phyloP scores from a whole-genome alignment of 2,888 invertebrate species.

The Argyresthia goedartella region DNA sequence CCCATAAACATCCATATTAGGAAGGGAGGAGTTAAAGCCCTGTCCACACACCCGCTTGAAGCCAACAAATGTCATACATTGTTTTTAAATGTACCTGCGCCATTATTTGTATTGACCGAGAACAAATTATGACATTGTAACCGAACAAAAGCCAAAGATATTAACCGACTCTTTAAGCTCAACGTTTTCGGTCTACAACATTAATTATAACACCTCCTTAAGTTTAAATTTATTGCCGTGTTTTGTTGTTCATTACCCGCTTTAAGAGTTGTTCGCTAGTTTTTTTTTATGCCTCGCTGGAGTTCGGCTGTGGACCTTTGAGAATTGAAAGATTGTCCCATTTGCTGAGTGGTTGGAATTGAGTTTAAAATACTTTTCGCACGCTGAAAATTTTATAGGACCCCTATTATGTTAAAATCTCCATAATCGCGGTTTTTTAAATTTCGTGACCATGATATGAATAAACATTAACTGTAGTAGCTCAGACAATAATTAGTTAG shows the following conservation, averaged over 20 bases:
- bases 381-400: too few species aligned
- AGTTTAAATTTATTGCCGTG: conserved; percentile 57
- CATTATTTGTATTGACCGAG: conserved; percentile 38
- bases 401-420: too few species aligned
- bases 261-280: conserved; percentile 18
- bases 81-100: conserved; percentile 10
- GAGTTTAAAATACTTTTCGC: too few species aligned
- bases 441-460: too few species aligned
- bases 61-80: conserved; percentile 14
- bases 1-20: too few species aligned
- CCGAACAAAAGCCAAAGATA: conserved; percentile 48
- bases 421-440: too few species aligned
- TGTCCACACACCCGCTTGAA: conserved; percentile 4
- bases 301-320: neutral
- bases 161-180: conserved; percentile 46
- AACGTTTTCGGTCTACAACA: conserved; percentile 54
- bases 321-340: too few species aligned
- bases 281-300: conserved; percentile 3
- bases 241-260: conserved; percentile 56
- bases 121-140: conserved; percentile 49
- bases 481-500: too few species aligned
- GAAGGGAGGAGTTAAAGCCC: too few species aligned
- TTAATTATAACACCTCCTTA: conserved; percentile 70
- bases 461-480: too few species aligned
- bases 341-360: too few species aligned